These are phyloP conservation scores for Clytia hemisphaerica DNA, from an alignment of 30 jellyfish, hydroid and myxozoan species.

Conservation along the genomic window DNA sequence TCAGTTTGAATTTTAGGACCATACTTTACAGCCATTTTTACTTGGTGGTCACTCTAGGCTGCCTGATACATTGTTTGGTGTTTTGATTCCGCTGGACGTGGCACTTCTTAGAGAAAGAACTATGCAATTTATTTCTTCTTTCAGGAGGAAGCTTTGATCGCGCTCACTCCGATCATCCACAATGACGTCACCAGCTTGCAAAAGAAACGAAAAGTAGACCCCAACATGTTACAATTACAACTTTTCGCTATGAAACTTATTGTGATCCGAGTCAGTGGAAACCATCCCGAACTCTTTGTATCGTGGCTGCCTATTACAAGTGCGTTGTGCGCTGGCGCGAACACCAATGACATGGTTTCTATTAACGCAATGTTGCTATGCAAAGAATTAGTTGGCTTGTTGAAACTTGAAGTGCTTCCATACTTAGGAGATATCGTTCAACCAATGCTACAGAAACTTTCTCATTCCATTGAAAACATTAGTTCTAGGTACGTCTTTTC, in stretches of 20 bases:
- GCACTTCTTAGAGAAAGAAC: too few species aligned
- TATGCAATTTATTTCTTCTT: background rate
- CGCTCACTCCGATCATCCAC: too few species aligned
- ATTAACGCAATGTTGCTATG: slow-evolving; percentile 73
- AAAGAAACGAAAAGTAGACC: too few species aligned
- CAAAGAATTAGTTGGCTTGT: slow-evolving; percentile 42
- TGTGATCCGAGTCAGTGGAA: slow-evolving; percentile 21
- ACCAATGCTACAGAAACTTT: slow-evolving; percentile 36
- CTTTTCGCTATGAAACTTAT: slow-evolving; percentile 50
- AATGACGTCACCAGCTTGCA: too few species aligned
- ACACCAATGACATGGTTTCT: slow-evolving; percentile 19
- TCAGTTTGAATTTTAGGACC: too few species aligned
- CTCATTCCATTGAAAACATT: too few species aligned
- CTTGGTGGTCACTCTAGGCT: too few species aligned
- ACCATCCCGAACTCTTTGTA: slow-evolving; percentile 18
- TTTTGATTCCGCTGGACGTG: too few species aligned
- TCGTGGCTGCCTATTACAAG: slow-evolving; percentile 30
- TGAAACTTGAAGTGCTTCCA: slow-evolving; percentile 45
- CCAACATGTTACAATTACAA: too few species aligned
- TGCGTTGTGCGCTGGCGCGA: slow-evolving; percentile 6
- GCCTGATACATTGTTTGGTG: too few species aligned
- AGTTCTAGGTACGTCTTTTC: background rate
- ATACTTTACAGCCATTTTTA: too few species aligned
- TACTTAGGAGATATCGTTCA: slow-evolving; percentile 58
- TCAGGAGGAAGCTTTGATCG: slow-evolving; percentile 27